These are phyloP conservation scores for Scaptomyza hsui DNA, from an alignment of 1,140 invertebrate species.

Conservation along the genomic window DNA sequence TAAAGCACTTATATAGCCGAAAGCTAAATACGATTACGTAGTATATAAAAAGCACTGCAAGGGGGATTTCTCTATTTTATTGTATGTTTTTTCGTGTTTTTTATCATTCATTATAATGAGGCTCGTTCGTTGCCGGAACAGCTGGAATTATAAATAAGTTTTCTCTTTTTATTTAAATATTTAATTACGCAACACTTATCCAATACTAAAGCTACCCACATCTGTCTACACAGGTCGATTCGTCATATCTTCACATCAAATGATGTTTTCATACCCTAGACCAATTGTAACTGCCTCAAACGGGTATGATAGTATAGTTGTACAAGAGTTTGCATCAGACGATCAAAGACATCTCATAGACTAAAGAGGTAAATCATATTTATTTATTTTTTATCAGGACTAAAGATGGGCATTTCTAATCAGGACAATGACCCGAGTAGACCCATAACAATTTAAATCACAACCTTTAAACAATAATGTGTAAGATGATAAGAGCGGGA, in stretches of 20 bases:
- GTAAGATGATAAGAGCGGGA: too few relatives aligned
- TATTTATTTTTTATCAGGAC: too few relatives aligned
- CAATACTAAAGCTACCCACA: not conserved
- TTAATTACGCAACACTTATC: not conserved
- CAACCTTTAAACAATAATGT: too few relatives aligned
- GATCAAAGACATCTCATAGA: too few relatives aligned
- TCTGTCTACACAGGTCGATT: not conserved
- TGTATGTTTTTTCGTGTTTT: not conserved
- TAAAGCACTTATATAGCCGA: not conserved
- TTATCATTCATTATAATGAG: not conserved
- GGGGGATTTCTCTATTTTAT: not conserved
- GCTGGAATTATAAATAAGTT: conserved; percentile 1
- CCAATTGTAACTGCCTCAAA: not conserved
- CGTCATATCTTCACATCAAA: not conserved
- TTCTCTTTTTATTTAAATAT: not conserved
- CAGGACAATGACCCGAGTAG: too few relatives aligned
- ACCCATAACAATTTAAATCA: too few relatives aligned
- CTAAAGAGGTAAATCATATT: too few relatives aligned
- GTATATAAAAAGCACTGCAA: too few relatives aligned
- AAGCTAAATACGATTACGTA: not conserved
- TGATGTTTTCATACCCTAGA: not conserved
- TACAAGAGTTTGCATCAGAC: not conserved
- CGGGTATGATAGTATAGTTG: not conserved
- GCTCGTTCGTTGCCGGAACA: not conserved
- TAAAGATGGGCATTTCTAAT: too few relatives aligned